These are phyloP conservation scores for Callopanchax toddi DNA, from an alignment of 2,113 vertebrate genomes.

Conservation along the genomic window DNA sequence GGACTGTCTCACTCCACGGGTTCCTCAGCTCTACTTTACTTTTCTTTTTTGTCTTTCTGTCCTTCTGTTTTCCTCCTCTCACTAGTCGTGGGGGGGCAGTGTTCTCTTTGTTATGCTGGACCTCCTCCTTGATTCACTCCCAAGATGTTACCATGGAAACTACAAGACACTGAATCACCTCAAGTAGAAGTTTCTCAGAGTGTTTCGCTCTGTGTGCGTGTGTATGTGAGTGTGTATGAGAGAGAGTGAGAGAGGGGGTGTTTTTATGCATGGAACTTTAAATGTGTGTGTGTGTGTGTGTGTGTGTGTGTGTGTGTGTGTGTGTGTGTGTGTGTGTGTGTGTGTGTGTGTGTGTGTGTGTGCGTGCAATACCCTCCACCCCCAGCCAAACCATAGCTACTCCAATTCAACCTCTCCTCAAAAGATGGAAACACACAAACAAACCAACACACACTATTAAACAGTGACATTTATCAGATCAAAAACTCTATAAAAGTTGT, in stretches of 20 bases:
- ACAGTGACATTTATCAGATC: slow-evolving; percentile 11
- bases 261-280: slow-evolving; percentile 8
- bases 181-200: slow-evolving; percentile 71
- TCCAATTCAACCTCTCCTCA: neutral
- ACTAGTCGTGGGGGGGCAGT: slow-evolving; percentile 72
- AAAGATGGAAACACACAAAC: neutral
- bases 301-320: too few relatives aligned
- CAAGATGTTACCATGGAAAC: slow-evolving; percentile 78
- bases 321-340: too few relatives aligned
- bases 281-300: too few relatives aligned
- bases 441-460: neutral
- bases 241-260: too few relatives aligned
- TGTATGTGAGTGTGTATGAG: neutral
- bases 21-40: slow-evolving; percentile 1
- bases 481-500: slow-evolving; percentile 26
- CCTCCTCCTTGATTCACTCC: slow-evolving; percentile 66
- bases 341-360: slow-evolving; percentile 14
- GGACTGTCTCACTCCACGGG: neutral
- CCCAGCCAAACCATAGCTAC: neutral
- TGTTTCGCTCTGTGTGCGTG: slow-evolving; percentile 17
- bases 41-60: slow-evolving; percentile 11
- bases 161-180: slow-evolving; percentile 77
- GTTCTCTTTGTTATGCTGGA: slow-evolving; percentile 71
- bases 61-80: slow-evolving; percentile 40
- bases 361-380: neutral